Percentiles rank a stretch among this genome's conserved stretches.
Evolutionary conservation across 2,797 vertebrate species (phyloP).

Genomic region (Danio kyathit): DNA sequence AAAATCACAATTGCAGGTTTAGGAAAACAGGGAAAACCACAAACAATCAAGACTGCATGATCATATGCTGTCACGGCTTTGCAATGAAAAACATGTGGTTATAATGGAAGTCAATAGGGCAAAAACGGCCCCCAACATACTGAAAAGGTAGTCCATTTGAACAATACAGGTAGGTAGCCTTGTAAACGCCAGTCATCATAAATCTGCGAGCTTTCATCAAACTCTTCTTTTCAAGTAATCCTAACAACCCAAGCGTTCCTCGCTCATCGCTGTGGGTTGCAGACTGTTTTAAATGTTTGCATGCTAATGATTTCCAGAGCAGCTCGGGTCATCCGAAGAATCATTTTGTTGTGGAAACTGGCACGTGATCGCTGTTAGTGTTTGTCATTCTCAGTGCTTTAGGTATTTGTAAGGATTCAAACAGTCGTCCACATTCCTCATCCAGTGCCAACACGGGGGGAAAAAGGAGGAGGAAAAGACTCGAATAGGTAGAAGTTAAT

Average conservation of each 20-base stretch:
- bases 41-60: too few relatives aligned
- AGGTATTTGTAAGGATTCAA: slow-evolving; percentile 1
- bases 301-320: slow-evolving; percentile 10
- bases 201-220: neutral
- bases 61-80: too few relatives aligned
- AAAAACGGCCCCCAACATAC: too few relatives aligned
- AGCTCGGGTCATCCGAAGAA: neutral
- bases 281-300: neutral
- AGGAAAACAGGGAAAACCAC: too few relatives aligned
- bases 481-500: slow-evolving; percentile 35
- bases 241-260: neutral
- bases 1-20: too few relatives aligned
- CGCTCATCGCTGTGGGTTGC: neutral
- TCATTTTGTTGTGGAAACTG: neutral
- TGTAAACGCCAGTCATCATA: neutral
- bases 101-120: too few relatives aligned
- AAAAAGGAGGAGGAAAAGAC: slow-evolving; percentile 7
- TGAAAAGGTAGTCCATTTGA: too few relatives aligned
- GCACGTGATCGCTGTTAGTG: neutral
- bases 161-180: too few relatives aligned
- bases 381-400: slow-evolving; percentile 16
- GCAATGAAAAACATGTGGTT: too few relatives aligned
- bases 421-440: slow-evolving; percentile 20
- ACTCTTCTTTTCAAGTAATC: neutral
- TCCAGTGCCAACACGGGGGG: neutral